phyloP scores from a whole-genome alignment of 2,113 vertebrate genomes.

The Pachyramphus minor region DNA sequence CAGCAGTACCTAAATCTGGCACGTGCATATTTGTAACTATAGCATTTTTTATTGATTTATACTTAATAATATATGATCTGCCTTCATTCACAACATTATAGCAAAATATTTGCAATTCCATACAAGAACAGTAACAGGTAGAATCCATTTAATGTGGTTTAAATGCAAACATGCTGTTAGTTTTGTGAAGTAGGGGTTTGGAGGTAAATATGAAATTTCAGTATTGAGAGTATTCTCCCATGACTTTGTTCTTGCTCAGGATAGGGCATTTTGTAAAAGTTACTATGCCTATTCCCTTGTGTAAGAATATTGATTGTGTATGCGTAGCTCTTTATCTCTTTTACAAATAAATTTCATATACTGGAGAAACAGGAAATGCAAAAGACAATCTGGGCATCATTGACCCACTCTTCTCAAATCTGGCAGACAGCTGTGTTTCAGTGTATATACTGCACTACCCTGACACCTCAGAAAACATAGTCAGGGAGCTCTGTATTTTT shows the following conservation, averaged over 20 bases:
- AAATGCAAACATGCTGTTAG: background rate
- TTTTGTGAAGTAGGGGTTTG: background rate
- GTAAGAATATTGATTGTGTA: background rate
- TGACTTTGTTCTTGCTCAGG: background rate
- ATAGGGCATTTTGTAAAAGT: background rate
- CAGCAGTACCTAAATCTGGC: background rate
- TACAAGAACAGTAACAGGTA: background rate
- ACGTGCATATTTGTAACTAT: background rate
- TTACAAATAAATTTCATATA: conserved; percentile 6
- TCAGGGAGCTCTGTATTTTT: background rate
- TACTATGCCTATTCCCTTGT: background rate
- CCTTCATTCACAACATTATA: background rate
- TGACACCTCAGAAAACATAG: background rate
- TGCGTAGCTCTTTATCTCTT: conserved; percentile 22
- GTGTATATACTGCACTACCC: background rate
- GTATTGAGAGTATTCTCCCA: background rate
- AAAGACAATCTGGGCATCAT: background rate
- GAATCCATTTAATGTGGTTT: background rate
- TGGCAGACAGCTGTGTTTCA: background rate
- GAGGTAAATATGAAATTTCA: background rate
- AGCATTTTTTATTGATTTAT: background rate
- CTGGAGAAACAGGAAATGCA: background rate
- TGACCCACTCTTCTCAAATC: conserved; percentile 6
- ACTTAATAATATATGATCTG: background rate
- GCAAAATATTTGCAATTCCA: background rate